Conservation (phyloP, 2,888 invertebrate genomes). For the Osedax fenrisi region DNA sequence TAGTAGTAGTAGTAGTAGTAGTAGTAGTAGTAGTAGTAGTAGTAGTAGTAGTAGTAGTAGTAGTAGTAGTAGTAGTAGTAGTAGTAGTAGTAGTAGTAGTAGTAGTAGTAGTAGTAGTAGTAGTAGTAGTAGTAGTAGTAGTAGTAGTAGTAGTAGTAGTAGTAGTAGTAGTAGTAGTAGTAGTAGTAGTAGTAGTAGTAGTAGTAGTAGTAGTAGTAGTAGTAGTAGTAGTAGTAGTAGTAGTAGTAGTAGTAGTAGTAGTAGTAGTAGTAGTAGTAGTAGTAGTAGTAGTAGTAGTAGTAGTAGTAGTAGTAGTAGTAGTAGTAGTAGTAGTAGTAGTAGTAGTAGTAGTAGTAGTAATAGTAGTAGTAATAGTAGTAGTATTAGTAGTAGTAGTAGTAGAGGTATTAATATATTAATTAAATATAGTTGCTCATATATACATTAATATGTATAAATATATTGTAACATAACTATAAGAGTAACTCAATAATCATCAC, state of each 20-base stretch:
- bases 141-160: constrained; percentile 5
- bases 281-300: not conserved
- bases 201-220: not conserved
- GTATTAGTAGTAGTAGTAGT: too few relatives aligned
- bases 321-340: not conserved
- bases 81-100: not conserved
- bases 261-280: not conserved
- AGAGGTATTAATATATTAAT: too few relatives aligned
- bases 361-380: not conserved
- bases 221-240: not conserved
- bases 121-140: constrained; percentile 10
- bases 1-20: not conserved
- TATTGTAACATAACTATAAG: constrained; percentile 4
- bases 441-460: too few relatives aligned
- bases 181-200: constrained; percentile 7
- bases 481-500: not conserved
- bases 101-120: not conserved
- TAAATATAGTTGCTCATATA: too few relatives aligned
- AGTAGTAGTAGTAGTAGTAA: not conserved
- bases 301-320: not conserved
- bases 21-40: not conserved
- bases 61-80: not conserved
- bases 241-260: not conserved
- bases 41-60: not conserved
- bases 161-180: constrained; percentile 10